phyloP scores from a whole-genome alignment of 30 jellyfish, hydroid and myxozoan genomes.

The Sanderia malayensis region DNA sequence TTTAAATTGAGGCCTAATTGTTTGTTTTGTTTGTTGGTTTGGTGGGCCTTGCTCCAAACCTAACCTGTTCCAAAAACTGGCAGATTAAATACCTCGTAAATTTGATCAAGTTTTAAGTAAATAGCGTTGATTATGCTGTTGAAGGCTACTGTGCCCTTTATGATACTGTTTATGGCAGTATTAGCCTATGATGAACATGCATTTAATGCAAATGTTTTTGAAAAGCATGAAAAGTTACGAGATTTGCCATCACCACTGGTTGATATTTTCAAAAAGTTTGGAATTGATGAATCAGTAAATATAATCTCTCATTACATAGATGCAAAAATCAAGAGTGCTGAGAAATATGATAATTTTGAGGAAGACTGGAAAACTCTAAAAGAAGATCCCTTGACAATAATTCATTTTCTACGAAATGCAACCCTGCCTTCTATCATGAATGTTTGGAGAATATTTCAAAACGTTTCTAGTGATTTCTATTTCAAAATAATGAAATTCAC shows the following conservation, averaged over 20 bases:
- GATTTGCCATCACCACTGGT: not conserved
- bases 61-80: too few species aligned
- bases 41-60: too few species aligned
- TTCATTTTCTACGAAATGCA: slow-evolving; percentile 30
- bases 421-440: slow-evolving; percentile 32
- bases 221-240: not conserved
- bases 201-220: not conserved
- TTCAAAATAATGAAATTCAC: slow-evolving; percentile 35
- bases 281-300: not conserved
- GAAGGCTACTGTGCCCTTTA: not conserved
- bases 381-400: slow-evolving; percentile 21
- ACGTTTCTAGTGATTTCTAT: slow-evolving; percentile 17
- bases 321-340: slow-evolving; percentile 9
- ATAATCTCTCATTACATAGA: not conserved
- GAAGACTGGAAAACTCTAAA: slow-evolving; percentile 35
- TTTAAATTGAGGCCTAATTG: too few species aligned
- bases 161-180: not conserved
- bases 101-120: too few species aligned
- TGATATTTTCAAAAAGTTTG: not conserved
- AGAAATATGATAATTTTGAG: slow-evolving; percentile 17
- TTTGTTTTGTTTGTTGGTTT: too few species aligned
- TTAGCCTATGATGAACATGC: not conserved
- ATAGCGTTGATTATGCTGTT: not conserved
- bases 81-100: too few species aligned
- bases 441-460: not conserved